Base-by-base conservation (phyloP, 1,140 invertebrate species). In the Drosophila tani region DNA sequence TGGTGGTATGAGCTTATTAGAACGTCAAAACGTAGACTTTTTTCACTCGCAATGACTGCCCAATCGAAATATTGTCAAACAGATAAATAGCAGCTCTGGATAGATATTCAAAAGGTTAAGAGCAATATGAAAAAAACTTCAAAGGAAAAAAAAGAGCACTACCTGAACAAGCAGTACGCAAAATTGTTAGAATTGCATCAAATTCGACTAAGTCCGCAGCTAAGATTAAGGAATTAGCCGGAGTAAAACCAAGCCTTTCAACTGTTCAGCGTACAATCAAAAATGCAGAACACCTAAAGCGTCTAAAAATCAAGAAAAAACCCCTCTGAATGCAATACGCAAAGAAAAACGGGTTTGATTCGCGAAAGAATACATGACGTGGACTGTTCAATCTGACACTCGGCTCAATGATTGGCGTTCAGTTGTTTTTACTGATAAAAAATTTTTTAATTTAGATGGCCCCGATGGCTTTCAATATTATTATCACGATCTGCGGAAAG, bases 221-320 rank as follows among this genome's bases (percentile, higher is more conserved):
- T 63, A 62, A 56, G 27, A 62, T 75, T 15, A 70, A 51, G 43
- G 41, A 69, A 70, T 65, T 47, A 15, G 38, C 50, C 60, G 41
- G 49, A 60, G 47, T 60, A 68, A 60, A 73, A 51, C 40, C 46
- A 58, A 73, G 27, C 6, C 43, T 64, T 49, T 71, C 51, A 55
- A 63, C 64, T 75, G 27, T 29, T 62, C 45, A 69, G 65, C 38
- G 63, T 47, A 60, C 49, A 19, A 67, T 74, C 17, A 74, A 47
- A 68, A 67, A 62, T 56, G 57, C 64, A 55, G 17, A 51, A 67
- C 45, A 75, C 43, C 49, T 67, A 5, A 60, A 67, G 55, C 70
- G 56, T 41, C 47, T 59, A 47, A 60, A 59, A 67, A 67, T 73
- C 27, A 57, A 65, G 32, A 65, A 67, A 75, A 68, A 75, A 40